Base-by-base conservation (phyloP, 2,113 vertebrate species). In the Syrmaticus mikado region DNA sequence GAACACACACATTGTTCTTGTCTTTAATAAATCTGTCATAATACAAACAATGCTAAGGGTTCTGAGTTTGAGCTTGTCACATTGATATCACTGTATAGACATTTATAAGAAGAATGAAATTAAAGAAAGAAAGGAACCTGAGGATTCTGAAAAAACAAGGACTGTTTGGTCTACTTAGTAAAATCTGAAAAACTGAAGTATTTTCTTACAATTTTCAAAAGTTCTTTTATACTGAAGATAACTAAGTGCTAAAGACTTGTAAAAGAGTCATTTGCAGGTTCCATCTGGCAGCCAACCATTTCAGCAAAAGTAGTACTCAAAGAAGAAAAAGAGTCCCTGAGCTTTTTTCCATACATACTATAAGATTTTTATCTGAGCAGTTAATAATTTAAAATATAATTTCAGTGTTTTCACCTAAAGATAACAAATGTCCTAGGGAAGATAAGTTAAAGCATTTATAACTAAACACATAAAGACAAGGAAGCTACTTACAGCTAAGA, bases 181-280 rank as follows among this genome's bases (percentile, higher is more conserved):
- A 43, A 45, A 43, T 61, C 75, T 60, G 0, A 24, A 55, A 72
- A 66, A 16, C 0, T 0, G 2, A 48, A 85, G 13, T 1, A 21
- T 75, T 87, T 85, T 58, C 40, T 53, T 53, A 24, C 1, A 2
- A 28, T 2, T 81, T 92, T 73, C 13, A 77, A 52, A 85, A 58
- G 4, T 38, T 53, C 8, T 90, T 90, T 88, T 62, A 53, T 64
- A 88, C 45, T 20, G 60, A 60, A 7, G 12, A 67, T 78, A 81
- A 30, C 9, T 89, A 64, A 74, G 78, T 38, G 9, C 9, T 41
- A 38, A 52, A 57, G n/a, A 50, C 9, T 75, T 3, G 11, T 67
- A 14, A 74, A 70, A 77, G n/a, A 79, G 28, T 64, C 1, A 67
- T 81, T 92, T 53, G 6, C 36, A 74, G 10, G 12, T 90, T 90